These are phyloP conservation scores for Graphium colonna DNA, from an alignment of 2,888 invertebrate species.

Conservation along the genomic window DNA sequence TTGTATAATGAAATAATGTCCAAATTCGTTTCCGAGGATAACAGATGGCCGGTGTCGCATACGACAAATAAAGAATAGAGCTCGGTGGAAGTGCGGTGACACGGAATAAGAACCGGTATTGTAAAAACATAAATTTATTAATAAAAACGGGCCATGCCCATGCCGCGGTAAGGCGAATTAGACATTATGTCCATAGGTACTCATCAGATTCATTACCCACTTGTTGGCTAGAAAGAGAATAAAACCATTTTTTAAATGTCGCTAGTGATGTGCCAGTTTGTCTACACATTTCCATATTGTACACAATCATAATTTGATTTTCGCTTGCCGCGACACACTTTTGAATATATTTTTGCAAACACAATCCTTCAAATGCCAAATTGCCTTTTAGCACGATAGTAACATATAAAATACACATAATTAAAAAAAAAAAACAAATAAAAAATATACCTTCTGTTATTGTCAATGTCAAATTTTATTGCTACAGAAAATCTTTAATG, in stretches of 20 bases:
- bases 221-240: conserved; percentile 71
- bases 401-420: no score
- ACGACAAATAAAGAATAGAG: conserved; percentile 42
- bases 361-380: no score
- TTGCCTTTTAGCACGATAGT: no score
- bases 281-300: conserved; percentile 11
- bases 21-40: conserved; percentile 15
- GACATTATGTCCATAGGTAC: conserved; percentile 70
- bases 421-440: no score
- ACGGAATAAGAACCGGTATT: conserved; percentile 64
- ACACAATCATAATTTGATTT: neutral
- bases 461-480: no score
- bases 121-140: conserved; percentile 59
- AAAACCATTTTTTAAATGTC: conserved; percentile 66
- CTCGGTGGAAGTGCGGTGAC: conserved; percentile 53
- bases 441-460: no score
- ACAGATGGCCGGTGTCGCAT: conserved; percentile 18
- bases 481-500: no score
- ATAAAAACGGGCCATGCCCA: conserved; percentile 64
- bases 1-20: neutral
- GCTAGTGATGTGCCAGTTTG: conserved; percentile 42
- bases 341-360: no score
- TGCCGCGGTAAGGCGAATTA: conserved; percentile 54
- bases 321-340: no score
- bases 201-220: conserved; percentile 75